Evolutionary conservation across 2,113 vertebrate genomes (phyloP), one percentile per base, ranked within the genome.

Genomic region (Platysteira castanea): DNA sequence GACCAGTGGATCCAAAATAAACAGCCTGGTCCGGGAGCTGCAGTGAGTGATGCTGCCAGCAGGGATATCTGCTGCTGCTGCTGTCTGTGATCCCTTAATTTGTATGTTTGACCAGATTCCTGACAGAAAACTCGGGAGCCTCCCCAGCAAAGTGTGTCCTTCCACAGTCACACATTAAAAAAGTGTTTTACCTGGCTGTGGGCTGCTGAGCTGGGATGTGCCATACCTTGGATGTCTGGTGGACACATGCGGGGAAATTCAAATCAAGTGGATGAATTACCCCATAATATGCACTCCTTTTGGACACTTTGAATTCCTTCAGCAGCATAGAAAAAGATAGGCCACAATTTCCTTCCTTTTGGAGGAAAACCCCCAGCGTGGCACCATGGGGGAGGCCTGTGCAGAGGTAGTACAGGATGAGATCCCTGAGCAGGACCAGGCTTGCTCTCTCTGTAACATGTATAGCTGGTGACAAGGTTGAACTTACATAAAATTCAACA

Each of bases 371-470:
- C 0, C 3, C 8, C 39, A 52, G 46, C 35, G 8, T 3, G 3
- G 33, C 63, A 22, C 9, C 11, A 2, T 2, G 1, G 30, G 15
- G 46, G 17, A 42, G 53, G 22, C 21, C 52, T 46, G 28, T 20
- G 7, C 11, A 16, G 28, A 63, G 49, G 37, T 6, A 12, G 13
- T 1, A 7, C 11, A 23, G 39, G 44, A 18, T 75, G 35, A 67
- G 49, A 30, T 44, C 42, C 31, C 60, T 27, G n/a, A 56, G 75
- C 63, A 65, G 56, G 67, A 80, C 2, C 30, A 44, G 65, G 15
- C n/a, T 69, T 47, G 30, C 15, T 76, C 27, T 44, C 52, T 19
- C n/a, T 26, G 10, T 47, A 65, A 49, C 70, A 21, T 0, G 0
- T 41, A 35, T 56, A 80, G n/a, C 37, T 42, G 70, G 24, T 87